These are phyloP conservation scores for Caenorhabditis sp. DNA, from an alignment of 2,888 invertebrate genomes.

Conservation along the genomic window DNA sequence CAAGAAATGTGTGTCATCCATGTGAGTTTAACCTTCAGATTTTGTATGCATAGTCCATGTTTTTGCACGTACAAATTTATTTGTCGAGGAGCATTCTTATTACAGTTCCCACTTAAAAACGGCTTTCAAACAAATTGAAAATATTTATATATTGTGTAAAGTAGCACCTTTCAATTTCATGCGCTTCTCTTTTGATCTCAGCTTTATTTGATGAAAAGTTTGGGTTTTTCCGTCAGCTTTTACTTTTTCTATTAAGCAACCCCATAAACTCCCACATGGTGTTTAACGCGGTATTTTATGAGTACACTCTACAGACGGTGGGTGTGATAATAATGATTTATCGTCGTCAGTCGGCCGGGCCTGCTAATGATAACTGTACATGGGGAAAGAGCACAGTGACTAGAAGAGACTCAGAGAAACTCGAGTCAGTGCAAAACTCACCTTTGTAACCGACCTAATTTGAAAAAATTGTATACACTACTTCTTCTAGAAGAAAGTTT, in stretches of 20 bases:
- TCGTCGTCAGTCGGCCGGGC: conserved; percentile 28
- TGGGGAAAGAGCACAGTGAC: neutral
- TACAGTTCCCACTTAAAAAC: too few species aligned
- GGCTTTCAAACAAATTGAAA: too few species aligned
- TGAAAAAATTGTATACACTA: conserved; percentile 1
- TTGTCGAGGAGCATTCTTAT: too few species aligned
- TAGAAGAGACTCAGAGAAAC: conserved; percentile 10
- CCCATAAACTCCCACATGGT: too few species aligned
- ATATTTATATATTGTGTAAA: too few species aligned
- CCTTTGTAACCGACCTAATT: conserved; percentile 25
- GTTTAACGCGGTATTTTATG: conserved; percentile 20
- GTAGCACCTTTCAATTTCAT: too few species aligned
- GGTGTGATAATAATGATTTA: conserved; percentile 67
- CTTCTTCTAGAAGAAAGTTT: neutral
- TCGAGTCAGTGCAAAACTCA: conserved; percentile 34
- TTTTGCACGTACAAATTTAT: too few species aligned
- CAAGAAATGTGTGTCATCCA: conserved; percentile 30
- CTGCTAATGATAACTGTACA: conserved; percentile 24
- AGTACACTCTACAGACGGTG: conserved; percentile 57
- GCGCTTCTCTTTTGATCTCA: too few species aligned
- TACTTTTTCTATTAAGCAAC: too few species aligned
- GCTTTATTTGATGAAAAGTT: too few species aligned
- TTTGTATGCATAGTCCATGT: conserved; percentile 6
- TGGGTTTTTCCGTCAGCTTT: too few species aligned
- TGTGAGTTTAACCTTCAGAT: conserved; percentile 37